A percentile compares a stretch with the other conserved stretches of the same genome.
Conservation (phyloP, 2,888 invertebrate genomes). For the Ceramica pisi region DNA sequence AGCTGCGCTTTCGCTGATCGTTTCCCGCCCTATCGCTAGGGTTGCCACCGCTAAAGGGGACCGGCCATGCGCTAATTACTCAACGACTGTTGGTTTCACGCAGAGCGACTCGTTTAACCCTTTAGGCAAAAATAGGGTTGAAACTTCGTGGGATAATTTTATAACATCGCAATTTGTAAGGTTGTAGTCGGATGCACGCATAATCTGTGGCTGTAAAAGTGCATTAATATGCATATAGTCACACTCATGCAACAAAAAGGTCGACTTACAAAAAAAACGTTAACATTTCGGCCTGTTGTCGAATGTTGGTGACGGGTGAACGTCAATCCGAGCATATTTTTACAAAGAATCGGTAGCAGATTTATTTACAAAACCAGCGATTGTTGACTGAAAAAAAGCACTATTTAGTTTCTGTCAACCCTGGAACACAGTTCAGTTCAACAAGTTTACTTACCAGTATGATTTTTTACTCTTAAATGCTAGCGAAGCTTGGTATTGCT, state of each 20-base stretch:
- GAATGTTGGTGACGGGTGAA: background rate
- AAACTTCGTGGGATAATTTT: constrained; percentile 24
- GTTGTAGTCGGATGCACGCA: background rate
- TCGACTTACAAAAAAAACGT: background rate
- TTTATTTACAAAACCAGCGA: constrained; percentile 6
- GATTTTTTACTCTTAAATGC: constrained; percentile 18
- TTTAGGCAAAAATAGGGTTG: constrained; percentile 43
- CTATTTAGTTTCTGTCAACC: constrained; percentile 14
- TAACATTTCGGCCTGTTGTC: background rate
- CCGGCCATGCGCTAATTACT: constrained; percentile 54
- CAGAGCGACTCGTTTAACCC: constrained; percentile 47
- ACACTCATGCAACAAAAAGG: background rate
- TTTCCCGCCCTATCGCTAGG: constrained; percentile 44
- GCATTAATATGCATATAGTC: background rate
- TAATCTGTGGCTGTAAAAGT: background rate
- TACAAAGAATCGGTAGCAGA: background rate
- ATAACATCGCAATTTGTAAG: constrained; percentile 9
- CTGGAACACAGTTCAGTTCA: constrained; percentile 28
- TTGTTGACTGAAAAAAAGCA: background rate
- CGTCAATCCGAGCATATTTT: background rate
- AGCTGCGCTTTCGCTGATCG: constrained; percentile 21
- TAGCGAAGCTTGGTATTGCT: constrained; percentile 11
- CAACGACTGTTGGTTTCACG: constrained; percentile 56
- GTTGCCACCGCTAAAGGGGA: constrained; percentile 48
- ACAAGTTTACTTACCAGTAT: constrained; percentile 42